These are phyloP conservation scores for Rhyacophila evoluta DNA, from an alignment of 2,888 invertebrate species.

Conservation along the genomic window DNA sequence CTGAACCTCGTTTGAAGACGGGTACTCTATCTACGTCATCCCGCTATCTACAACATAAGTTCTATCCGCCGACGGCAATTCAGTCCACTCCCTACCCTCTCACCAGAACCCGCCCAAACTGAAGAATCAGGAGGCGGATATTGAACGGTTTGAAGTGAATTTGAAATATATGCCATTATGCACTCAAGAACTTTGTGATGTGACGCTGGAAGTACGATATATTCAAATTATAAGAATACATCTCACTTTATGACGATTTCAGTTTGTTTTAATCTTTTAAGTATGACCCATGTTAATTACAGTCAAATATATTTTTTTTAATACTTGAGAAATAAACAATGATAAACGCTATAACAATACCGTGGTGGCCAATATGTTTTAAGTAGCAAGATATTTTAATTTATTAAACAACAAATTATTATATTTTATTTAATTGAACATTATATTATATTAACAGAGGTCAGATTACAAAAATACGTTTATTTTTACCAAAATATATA, in stretches of 20 bases:
- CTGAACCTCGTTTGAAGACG: slow-evolving; percentile 7
- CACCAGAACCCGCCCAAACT: neutral
- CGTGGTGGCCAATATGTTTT: no score
- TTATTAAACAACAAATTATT: no score
- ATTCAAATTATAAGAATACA: neutral
- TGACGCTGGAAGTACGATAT: neutral
- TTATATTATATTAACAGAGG: no score
- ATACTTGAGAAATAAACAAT: no score
- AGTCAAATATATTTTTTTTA: no score
- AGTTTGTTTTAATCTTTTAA: neutral
- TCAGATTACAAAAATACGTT: no score
- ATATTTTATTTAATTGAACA: no score
- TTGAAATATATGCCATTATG: neutral
- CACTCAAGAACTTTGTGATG: neutral
- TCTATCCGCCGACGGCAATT: neutral
- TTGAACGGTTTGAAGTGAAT: neutral
- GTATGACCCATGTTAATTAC: no score
- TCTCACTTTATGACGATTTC: neutral
- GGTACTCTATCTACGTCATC: slow-evolving; percentile 37
- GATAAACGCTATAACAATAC: no score
- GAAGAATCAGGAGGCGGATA: neutral
- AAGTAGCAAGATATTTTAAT: no score
- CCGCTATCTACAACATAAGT: neutral
- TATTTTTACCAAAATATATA: no score
- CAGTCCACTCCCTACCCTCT: neutral